Evolutionary conservation across 2,888 invertebrate species (phyloP).

Genomic region (Tortricodes alternella): DNA sequence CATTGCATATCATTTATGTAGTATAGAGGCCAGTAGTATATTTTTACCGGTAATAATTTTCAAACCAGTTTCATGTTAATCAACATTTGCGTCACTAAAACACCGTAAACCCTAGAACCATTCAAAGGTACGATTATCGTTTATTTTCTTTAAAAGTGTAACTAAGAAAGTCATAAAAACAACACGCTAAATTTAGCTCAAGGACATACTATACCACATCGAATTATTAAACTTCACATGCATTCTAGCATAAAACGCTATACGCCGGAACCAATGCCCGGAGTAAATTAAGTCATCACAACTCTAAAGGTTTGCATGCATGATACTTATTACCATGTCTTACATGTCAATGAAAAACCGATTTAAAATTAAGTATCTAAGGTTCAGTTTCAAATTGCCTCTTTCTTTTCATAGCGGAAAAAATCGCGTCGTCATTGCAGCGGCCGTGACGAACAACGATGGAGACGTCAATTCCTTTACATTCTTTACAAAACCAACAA

Average conservation of each 20-base stretch:
- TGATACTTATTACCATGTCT: constrained; percentile 2
- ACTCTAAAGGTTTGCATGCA: constrained; percentile 21
- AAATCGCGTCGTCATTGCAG: constrained; percentile 30
- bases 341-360: background rate
- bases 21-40: too few species aligned
- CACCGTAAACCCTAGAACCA: too few species aligned
- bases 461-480: constrained; percentile 33
- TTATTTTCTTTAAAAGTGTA: background rate
- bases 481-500: constrained; percentile 33
- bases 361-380: background rate
- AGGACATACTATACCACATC: background rate
- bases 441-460: constrained; percentile 31
- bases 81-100: too few species aligned
- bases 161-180: background rate
- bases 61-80: too few species aligned
- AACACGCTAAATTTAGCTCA: background rate
- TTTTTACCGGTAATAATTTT: too few species aligned
- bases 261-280: background rate
- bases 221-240: background rate
- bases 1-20: too few species aligned
- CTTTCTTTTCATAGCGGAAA: constrained; percentile 25
- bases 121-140: background rate
- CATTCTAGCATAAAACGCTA: background rate
- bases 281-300: constrained; percentile 24
- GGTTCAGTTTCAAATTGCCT: background rate